Conservation (phyloP, 2,888 invertebrate species). For the Erannis defoliaria region DNA sequence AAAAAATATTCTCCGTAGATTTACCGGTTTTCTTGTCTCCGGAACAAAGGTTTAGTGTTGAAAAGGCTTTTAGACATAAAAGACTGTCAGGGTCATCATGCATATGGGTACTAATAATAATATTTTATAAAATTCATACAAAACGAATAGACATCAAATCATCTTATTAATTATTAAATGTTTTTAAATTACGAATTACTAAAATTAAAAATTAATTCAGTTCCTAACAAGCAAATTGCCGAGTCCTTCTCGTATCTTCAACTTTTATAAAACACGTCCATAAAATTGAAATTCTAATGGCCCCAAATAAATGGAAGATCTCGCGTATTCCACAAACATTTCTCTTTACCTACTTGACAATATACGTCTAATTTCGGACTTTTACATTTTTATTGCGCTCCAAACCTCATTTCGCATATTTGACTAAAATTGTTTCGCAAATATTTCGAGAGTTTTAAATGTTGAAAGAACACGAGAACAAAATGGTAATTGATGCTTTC, state of each 20-base stretch:
- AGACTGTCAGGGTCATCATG: too few relatives aligned
- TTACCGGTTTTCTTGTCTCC: too few relatives aligned
- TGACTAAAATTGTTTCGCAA: constrained; percentile 47
- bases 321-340: constrained; percentile 56
- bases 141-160: too few relatives aligned
- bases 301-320: constrained; percentile 63
- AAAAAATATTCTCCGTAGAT: too few relatives aligned
- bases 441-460: constrained; percentile 43
- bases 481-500: constrained; percentile 35
- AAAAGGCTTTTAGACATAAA: too few relatives aligned
- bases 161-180: neutral
- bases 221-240: constrained; percentile 56
- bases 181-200: constrained; percentile 17
- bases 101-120: too few relatives aligned
- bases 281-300: constrained; percentile 64
- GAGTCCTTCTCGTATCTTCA: constrained; percentile 52
- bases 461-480: constrained; percentile 31
- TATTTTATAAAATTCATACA: too few relatives aligned
- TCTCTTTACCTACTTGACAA: constrained; percentile 51
- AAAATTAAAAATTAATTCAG: constrained; percentile 46
- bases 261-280: constrained; percentile 53
- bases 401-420: constrained; percentile 50
- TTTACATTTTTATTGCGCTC: constrained; percentile 50
- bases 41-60: too few relatives aligned
- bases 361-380: constrained; percentile 52